phyloP scores from a whole-genome alignment of 2,888 invertebrate species.

The Nebria brevicollis region DNA sequence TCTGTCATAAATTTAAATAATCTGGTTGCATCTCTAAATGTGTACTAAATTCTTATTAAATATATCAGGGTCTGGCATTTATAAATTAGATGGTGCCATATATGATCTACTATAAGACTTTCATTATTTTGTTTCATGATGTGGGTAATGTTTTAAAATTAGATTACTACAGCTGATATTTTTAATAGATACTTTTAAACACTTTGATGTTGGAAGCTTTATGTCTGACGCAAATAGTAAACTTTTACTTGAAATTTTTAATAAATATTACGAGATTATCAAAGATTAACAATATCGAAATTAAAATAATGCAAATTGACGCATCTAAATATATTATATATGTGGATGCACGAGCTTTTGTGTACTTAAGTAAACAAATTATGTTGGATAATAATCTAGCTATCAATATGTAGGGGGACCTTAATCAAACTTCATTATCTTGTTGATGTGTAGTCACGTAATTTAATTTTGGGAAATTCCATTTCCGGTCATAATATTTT shows the following conservation, averaged over 20 bases:
- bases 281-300: neutral
- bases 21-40: conserved; percentile 24
- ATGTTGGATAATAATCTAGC: conserved; percentile 3
- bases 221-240: no score
- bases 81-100: conserved; percentile 13
- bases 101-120: no score
- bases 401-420: conserved; percentile 5
- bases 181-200: no score
- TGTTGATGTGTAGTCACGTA: conserved; percentile 4
- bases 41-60: conserved; percentile 9
- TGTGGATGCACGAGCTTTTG: neutral
- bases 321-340: neutral
- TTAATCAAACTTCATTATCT: conserved; percentile 16
- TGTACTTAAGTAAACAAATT: neutral
- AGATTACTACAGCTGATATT: no score
- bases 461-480: neutral
- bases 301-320: neutral
- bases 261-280: no score
- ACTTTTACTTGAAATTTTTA: no score
- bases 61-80: conserved; percentile 33
- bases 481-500: neutral
- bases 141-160: no score
- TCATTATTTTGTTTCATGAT: no score
- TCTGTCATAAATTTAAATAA: conserved; percentile 36
- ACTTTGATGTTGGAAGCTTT: no score